Percentiles rank a stretch among this genome's conserved stretches.
phyloP scores from a whole-genome alignment of 2,113 vertebrate species.

The Aepyceros melampus region DNA sequence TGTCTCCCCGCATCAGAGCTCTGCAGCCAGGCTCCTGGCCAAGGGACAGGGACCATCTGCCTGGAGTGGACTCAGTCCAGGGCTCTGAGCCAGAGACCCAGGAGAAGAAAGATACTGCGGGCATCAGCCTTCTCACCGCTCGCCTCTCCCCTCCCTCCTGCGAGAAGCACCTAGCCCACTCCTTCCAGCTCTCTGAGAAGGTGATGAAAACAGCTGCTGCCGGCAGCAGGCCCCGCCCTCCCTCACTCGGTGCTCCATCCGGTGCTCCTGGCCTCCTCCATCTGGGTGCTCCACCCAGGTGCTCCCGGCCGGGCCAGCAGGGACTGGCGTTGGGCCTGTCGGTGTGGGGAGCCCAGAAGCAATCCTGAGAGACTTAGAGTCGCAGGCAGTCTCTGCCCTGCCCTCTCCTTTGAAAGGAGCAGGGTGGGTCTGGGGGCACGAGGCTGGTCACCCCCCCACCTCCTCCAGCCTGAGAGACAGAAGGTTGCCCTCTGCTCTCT shows the following conservation, averaged over 20 bases:
- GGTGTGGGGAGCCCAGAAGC: background rate
- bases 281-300: background rate
- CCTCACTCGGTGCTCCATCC: background rate
- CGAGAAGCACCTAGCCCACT: background rate
- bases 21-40: background rate
- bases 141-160: background rate
- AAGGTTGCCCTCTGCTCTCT: background rate
- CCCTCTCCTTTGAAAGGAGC: background rate
- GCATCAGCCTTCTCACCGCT: background rate
- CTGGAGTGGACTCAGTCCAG: background rate
- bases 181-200: background rate
- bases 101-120: background rate
- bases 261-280: too few species aligned
- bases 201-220: background rate
- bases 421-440: background rate
- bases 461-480: background rate
- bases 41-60: background rate
- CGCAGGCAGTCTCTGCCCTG: background rate
- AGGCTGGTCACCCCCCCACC: background rate
- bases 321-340: background rate
- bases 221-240: too few species aligned
- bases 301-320: background rate
- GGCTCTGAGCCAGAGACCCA: background rate
- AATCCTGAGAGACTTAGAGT: background rate
- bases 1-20: background rate